Evolutionary conservation across 2,113 vertebrate genomes (phyloP), one percentile per base, ranked within the genome.

Genomic region (Tichodroma muraria): DNA sequence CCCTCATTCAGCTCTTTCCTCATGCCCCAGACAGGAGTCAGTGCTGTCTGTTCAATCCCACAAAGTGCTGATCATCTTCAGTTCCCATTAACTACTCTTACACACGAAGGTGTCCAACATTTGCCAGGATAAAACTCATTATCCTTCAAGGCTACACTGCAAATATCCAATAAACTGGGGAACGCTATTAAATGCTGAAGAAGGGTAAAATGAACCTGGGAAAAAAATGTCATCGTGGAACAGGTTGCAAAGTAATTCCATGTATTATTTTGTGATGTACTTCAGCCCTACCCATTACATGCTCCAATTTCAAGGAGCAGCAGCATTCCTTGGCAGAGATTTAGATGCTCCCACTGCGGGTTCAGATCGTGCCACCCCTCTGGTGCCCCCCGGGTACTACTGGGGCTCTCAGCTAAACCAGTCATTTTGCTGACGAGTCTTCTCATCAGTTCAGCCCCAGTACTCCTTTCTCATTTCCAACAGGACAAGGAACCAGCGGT

Each of bases 161-260:
- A 95, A 81, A 81, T 90, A 93, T 37, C 75, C 94, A 88, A 37
- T 95, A 89, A 91, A 64, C 72, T 75, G 35, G 15, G 49, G 23
- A 47, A 22, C 1, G 40, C 75, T 64, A 71, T 88, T 80, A 89
- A 94, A 76, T 1, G 33, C 81, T 87, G 89, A 73, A 82, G 73
- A 84, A 76, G 80, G 84, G 63, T 33, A 77, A 94, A 94, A 92
- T 44, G 84, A 56, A 80, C 35, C 64, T 71, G 87, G 53, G 8
- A 8, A 76, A 84, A 45, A 66, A 61, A 35, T 12, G 57, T 30
- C 85, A 79, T 61, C 23, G 42, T 8, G 63, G 72, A 95, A 53
- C 30, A 79, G 63, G 53, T 47, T 91, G 78, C 86, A 72, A 50
- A 92, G 94, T 73, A 93, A 96, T 95, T 80, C 76, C 50, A 14